Conservation (phyloP, 2,888 invertebrate species). For the Oxyscelio sp. region DNA sequence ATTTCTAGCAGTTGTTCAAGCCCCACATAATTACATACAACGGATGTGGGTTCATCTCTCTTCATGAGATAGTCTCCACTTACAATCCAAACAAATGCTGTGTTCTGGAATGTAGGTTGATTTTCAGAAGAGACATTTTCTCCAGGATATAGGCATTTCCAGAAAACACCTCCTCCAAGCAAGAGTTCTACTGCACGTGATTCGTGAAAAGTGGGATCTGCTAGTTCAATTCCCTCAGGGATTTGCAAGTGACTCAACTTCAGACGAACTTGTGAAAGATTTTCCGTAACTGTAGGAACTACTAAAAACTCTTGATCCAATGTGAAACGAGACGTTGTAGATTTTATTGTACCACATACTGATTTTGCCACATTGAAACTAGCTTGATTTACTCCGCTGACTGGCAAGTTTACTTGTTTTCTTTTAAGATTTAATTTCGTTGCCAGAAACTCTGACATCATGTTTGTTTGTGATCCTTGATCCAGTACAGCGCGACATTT, state of each 20-base stretch:
- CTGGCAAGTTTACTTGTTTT: neutral
- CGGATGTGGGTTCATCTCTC: neutral
- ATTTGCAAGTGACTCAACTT: neutral
- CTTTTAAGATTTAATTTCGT: neutral
- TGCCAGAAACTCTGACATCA: constrained; percentile 19
- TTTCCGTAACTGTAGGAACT: too few relatives aligned
- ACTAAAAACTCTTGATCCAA: too few relatives aligned
- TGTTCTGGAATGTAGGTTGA: constrained; percentile 24
- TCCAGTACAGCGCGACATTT: constrained; percentile 31
- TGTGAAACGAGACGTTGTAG: too few relatives aligned
- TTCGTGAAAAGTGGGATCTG: constrained; percentile 11
- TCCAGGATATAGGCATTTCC: constrained; percentile 13
- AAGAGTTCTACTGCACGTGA: constrained; percentile 7
- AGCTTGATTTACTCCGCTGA: constrained; percentile 4
- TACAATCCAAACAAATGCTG: constrained; percentile 25
- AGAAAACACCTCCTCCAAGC: constrained; percentile 22
- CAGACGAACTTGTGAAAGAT: too few relatives aligned
- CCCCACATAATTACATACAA: neutral
- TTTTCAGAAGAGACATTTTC: constrained; percentile 4
- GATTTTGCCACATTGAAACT: neutral
- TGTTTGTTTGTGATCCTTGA: constrained; percentile 23
- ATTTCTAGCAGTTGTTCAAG: neutral
- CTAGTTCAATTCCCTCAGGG: constrained; percentile 38
- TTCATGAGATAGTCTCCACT: neutral
- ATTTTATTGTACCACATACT: too few relatives aligned